Evolutionary conservation across 2,888 invertebrate species (phyloP), one percentile per base, ranked within the genome.

Genomic region (Hedya salicella): DNA sequence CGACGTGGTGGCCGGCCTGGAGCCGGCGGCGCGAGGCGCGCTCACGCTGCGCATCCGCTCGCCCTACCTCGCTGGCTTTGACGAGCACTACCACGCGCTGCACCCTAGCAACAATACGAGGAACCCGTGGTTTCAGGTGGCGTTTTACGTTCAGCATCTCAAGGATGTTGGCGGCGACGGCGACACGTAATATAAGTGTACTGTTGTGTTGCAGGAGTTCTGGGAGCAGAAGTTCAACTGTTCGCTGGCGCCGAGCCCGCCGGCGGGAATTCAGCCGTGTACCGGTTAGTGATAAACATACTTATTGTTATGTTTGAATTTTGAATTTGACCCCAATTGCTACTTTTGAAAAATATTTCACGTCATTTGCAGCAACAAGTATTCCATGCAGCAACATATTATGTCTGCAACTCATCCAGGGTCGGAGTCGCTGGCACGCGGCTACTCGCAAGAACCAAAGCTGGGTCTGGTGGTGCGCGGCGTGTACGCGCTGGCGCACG

Each of bases 391-490:
- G n/a, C n/a, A n/a, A n/a, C n/a, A n/a, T n/a, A n/a, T n/a, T n/a
- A n/a, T n/a, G n/a, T n/a, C n/a, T n/a, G n/a, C n/a, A n/a, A n/a
- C n/a, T n/a, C n/a, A n/a, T n/a, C 6, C 66, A 95, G 95, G 95
- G 0, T 78, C 89, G 13, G 95, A 95, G 83, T 89, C 87, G 21
- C 82, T 95, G 62, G 80, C 86, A 1, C 84, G 89, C 14, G 87
- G 89, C 50, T 95, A 95, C 83, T 93, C 93, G 62, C 95, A 95
- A 81, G 96, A 97, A 85, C 95, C 96, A 16, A 96, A 96, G 86
- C 93, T 96, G 82, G 95, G 95, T 72, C 95, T 96, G 80, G 96
- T 96, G 42, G 95, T 95, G 77, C 96, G 96, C 82, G 95, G 96
- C 2, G 94, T 96, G 71, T 94, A 95, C 86, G 95, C 95, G 2